Evolutionary conservation across 1,140 invertebrate species (phyloP).

Genomic region (Drosophila ficusphila): DNA sequence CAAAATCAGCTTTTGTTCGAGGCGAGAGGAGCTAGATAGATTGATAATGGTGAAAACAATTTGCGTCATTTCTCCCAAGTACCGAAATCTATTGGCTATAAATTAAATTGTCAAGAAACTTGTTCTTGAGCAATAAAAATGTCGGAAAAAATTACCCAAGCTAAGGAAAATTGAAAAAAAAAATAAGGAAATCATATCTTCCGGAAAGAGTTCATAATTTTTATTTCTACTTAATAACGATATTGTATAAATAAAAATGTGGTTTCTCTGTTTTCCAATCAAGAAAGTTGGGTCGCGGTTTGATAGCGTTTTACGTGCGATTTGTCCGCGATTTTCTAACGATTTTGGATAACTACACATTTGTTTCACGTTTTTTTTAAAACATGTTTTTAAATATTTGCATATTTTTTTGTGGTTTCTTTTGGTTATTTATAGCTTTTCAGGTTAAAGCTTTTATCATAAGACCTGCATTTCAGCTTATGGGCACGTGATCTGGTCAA

Average conservation of each 20-base stretch:
- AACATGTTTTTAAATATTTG: conserved; percentile 18
- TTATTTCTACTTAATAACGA: too few relatives aligned
- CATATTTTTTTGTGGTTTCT: neutral
- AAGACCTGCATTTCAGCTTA: neutral
- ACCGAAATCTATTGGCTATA: neutral
- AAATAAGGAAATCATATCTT: too few relatives aligned
- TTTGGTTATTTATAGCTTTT: neutral
- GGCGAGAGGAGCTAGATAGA: neutral
- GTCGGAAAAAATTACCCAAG: too few relatives aligned
- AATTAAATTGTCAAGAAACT: neutral
- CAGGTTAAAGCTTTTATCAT: conserved; percentile 3
- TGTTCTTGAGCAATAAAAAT: neutral
- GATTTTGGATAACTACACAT: neutral
- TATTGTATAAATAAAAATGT: too few relatives aligned
- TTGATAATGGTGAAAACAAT: conserved; percentile 16
- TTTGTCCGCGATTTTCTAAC: neutral
- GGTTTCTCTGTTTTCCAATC: too few relatives aligned
- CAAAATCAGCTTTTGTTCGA: conserved; percentile 13
- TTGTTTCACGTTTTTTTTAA: neutral
- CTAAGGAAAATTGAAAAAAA: too few relatives aligned
- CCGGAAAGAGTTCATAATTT: too few relatives aligned
- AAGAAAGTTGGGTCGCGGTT: too few relatives aligned
- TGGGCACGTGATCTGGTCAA: conserved; percentile 31
- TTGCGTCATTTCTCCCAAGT: conserved; percentile 20
- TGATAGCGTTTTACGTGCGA: neutral